Base-by-base conservation (phyloP, 2,113 vertebrate species). In the Ranitomeya variabilis region DNA sequence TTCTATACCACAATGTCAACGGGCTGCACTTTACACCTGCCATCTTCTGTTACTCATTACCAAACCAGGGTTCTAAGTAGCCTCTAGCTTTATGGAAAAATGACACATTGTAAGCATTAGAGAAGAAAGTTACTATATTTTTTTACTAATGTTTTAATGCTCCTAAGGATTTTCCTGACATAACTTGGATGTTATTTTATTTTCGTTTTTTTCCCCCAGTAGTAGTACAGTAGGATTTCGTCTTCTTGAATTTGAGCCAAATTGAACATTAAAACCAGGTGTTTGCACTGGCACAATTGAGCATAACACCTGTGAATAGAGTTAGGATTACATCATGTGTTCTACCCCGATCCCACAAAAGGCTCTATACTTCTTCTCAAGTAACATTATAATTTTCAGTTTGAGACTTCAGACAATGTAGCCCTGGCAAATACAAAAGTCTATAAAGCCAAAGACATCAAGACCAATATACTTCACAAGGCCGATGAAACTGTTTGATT, bases 361-460 rank as follows among this genome's bases (percentile, higher is more conserved):
- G 93, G 92, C 90, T 94, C 90, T 93, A 82, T 85, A 54, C 91
- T 92, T 92, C 93, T 91, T 94, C 93, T 94, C 93, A 93, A 94
- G 92, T 95, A 93, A 93, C 92, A 91, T 90, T 92, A 91, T 93
- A 94, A 95, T 93, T 93, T 91, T 92, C 90, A 91, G 91, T 94
- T 91, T 91, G 93, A 94, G 93, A 93, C 90, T 93, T 93, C 89
- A 94, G 91, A 93, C 91, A 92, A 89, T 57, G 82, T 89, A 92
- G 52, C 59, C 77, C 91, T 92, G 92, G 93, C 94, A 93, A 93
- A 93, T 59, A 93, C 64, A 79, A 90, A 94, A 92, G 87, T 9
- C 89, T 93, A 91, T 91, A 76, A 93, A 93, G 93, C 93, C 94
- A 95, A 94, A 88, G 90, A 92, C 91, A 92, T 95, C 93, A 95